Conservation (phyloP, 2,888 invertebrate species). For the Acleris cristana region DNA sequence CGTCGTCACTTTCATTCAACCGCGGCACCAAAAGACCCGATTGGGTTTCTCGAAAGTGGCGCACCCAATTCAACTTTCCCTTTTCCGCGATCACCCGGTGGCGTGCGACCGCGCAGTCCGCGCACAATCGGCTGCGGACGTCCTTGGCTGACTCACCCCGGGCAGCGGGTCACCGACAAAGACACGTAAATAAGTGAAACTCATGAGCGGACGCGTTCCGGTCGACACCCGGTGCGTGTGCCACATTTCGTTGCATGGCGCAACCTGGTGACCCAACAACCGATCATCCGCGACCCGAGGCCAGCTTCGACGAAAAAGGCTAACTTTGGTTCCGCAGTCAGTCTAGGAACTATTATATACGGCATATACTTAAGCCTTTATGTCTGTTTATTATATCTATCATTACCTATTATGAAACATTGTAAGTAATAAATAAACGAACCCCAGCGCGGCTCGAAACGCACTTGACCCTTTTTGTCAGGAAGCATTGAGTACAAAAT, state of each 20-base stretch:
- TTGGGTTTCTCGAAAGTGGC: conserved; percentile 8
- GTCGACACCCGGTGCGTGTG: neutral
- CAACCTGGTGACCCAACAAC: neutral
- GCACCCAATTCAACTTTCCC: conserved; percentile 16
- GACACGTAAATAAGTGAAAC: conserved; percentile 21
- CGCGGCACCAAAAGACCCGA: neutral
- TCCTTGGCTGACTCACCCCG: conserved; percentile 11
- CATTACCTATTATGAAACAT: too few species aligned
- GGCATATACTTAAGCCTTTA: too few species aligned
- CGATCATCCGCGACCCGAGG: neutral
- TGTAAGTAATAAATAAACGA: too few species aligned
- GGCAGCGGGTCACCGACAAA: conserved; percentile 11
- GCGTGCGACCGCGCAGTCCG: conserved; percentile 13
- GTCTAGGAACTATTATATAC: too few species aligned
- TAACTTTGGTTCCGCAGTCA: neutral
- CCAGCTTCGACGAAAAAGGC: neutral
- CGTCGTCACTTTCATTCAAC: conserved; percentile 9
- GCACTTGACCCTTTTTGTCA: too few species aligned
- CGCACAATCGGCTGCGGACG: conserved; percentile 7
- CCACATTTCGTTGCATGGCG: neutral
- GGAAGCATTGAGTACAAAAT: too few species aligned
- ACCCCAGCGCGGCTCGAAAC: too few species aligned
- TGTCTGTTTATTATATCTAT: too few species aligned
- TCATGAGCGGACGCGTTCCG: conserved; percentile 11
- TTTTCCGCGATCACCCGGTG: conserved; percentile 7